Conservation (phyloP, 1,140 invertebrate genomes). For the Achroia grisella region DNA sequence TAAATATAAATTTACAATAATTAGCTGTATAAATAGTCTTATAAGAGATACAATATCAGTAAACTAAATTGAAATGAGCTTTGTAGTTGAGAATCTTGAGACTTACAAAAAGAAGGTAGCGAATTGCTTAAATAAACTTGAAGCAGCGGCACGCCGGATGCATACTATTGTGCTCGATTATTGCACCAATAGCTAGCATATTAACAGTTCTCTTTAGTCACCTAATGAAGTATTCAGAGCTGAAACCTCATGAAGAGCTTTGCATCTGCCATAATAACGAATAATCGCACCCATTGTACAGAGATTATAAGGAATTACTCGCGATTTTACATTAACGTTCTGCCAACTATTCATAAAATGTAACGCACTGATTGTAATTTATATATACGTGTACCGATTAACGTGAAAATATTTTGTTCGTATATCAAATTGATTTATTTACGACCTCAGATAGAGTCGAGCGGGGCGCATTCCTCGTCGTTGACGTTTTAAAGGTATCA, state of each 20-base stretch:
- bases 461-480: neutral
- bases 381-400: constrained; percentile 6
- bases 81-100: neutral
- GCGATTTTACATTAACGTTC: constrained; percentile 18
- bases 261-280: constrained; percentile 26
- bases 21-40: no score
- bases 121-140: constrained; percentile 3
- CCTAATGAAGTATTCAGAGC: constrained; percentile 63
- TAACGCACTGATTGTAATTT: constrained; percentile 18
- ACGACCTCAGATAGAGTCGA: neutral
- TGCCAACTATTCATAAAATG: constrained; percentile 16
- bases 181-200: constrained; percentile 32
- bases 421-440: constrained; percentile 2
- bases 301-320: constrained; percentile 40
- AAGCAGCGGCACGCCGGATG: constrained; percentile 15
- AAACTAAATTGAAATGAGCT: no score
- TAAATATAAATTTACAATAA: no score
- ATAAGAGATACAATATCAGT: no score
- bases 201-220: constrained; percentile 52
- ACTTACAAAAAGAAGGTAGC: neutral
- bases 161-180: constrained; percentile 27
- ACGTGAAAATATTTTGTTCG: neutral
- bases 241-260: constrained; percentile 23
- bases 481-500: neutral
- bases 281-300: constrained; percentile 35